Base-by-base conservation (phyloP, 2,797 vertebrate genomes). In the Platyrinchus mystaceus region DNA sequence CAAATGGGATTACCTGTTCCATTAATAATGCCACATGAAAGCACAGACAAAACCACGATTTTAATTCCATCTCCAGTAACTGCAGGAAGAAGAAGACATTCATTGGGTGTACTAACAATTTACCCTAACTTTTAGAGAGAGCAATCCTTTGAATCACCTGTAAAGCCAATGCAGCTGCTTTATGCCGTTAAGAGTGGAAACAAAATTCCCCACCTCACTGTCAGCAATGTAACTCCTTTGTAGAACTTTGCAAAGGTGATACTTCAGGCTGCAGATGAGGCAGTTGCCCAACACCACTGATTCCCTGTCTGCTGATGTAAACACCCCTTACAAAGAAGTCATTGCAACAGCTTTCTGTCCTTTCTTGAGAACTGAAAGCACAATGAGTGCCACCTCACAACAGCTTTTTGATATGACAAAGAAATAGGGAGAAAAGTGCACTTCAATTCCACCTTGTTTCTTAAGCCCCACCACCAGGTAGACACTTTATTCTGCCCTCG, bases 1-100 rank as follows among this genome's bases (percentile, higher is more conserved):
- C 87, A 95, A 94, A 94, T 78, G 91, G 84, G 55, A 95, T 97
- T 97, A 97, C 95, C 96, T 97, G 94, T 94, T 95, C 97, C 92
- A 96, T 97, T 89, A 96, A 91, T 49, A 97, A 96, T 21, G 81
- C 95, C 84, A 94, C 84, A 78, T 95, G 94, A 96, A 98, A 97
- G 77, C 96, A 95, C 68, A 96, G 97, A 78, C 77, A 97, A 92
- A 97, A 96, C 5, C 97, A 97, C 76, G 67, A 94, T 94, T 95
- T 95, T 96, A 43, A 96, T 96, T 93, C 95, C 95, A 92, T 93
- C 94, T 82, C 96, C 94, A 73, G 92, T 89, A 78, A 95, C 92
- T 96, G 64, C 32, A 63, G 37, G 70, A 92, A 78, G 43, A 90
- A 90, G 37, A 85, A 81, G 34, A 39, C 26, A 80, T 19, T 46